Conservation (phyloP, 2,797 vertebrate species). For the Molossus alvarezi region DNA sequence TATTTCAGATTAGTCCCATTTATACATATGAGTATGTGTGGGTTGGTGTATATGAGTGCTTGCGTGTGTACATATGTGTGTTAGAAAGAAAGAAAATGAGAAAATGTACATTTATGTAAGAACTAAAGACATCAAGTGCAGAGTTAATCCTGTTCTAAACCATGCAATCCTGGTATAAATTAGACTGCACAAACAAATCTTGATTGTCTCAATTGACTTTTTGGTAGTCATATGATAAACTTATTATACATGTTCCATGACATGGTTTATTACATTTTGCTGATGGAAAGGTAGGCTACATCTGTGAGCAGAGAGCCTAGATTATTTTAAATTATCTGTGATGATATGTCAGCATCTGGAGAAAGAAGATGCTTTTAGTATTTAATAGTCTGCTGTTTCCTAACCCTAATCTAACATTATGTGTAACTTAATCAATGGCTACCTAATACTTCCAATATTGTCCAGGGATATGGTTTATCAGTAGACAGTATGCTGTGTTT, state of each 20-base stretch:
- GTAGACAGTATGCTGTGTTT: neutral
- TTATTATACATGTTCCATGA: neutral
- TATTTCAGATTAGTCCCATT: neutral
- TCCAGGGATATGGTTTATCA: neutral
- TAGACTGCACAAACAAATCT: no score
- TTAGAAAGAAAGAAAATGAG: no score
- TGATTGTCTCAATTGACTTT: neutral
- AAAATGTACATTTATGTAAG: no score
- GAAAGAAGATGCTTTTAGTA: conserved; percentile 26
- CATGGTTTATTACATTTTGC: neutral
- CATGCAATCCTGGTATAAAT: no score
- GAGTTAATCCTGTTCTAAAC: no score
- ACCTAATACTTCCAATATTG: neutral
- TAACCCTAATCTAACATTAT: neutral
- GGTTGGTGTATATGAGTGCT: no score
- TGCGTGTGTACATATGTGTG: no score
- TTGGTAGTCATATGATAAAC: neutral
- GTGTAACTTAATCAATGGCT: no score
- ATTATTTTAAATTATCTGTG: conserved; percentile 13
- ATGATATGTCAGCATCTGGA: neutral
- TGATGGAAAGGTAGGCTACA: no score
- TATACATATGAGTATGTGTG: no score
- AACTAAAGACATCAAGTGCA: no score
- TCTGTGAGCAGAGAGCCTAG: neutral
- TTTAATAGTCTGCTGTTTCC: neutral